Conservation (phyloP, 1,140 invertebrate genomes). For the Himalopsyche phryganea region DNA sequence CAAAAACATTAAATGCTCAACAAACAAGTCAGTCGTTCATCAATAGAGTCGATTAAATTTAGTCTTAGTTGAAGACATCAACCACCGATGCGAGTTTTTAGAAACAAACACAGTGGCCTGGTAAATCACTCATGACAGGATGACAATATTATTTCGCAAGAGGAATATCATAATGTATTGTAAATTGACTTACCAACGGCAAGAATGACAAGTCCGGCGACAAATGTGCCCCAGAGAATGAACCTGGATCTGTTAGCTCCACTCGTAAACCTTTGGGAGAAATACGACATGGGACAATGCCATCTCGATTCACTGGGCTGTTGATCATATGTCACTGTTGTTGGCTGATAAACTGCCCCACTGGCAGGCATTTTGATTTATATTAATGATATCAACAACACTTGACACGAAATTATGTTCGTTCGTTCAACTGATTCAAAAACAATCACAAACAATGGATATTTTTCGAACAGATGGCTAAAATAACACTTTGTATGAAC, state of each 20-base stretch:
- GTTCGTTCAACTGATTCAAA: background rate
- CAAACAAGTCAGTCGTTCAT: no score
- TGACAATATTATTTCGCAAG: no score
- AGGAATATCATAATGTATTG: no score
- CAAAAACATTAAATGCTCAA: no score
- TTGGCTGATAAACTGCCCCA: slow-evolving; percentile 67
- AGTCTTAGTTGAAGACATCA: no score
- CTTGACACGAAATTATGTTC: background rate
- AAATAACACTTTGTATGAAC: no score
- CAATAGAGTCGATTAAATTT: no score
- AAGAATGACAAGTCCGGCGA: slow-evolving; percentile 25
- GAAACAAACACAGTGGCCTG: no score
- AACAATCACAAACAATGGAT: background rate
- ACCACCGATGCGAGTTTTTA: no score
- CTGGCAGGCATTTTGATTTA: slow-evolving; percentile 53
- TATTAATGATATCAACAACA: background rate
- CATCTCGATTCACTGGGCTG: slow-evolving; percentile 51
- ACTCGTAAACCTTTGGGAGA: slow-evolving; percentile 53
- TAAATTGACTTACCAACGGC: slow-evolving; percentile 6
- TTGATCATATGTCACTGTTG: slow-evolving; percentile 66
- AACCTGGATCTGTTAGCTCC: slow-evolving; percentile 48
- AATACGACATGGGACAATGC: slow-evolving; percentile 57
- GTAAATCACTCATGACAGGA: no score
- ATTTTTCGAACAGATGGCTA: no score
- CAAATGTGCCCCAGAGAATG: slow-evolving; percentile 39